A percentile compares a stretch with the other conserved stretches of the same genome.
phyloP scores from a whole-genome alignment of 2,797 vertebrate species.

The Phyllotis vaccarum region DNA sequence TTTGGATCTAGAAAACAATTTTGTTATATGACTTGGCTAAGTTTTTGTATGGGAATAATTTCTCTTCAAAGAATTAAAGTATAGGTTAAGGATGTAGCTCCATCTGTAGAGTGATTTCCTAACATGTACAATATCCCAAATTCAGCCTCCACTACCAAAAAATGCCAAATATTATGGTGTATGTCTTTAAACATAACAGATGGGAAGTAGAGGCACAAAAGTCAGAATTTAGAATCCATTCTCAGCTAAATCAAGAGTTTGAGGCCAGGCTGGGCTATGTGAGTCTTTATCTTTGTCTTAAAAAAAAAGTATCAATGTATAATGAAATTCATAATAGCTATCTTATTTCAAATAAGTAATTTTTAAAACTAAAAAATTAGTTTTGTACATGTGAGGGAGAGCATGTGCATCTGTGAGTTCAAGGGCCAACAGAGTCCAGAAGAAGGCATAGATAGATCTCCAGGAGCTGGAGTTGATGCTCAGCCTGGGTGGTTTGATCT shows the following conservation, averaged over 20 bases:
- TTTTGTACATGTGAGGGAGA: neutral
- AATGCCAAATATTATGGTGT: neutral
- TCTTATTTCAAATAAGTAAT: constrained; percentile 53
- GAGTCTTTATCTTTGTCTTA: neutral
- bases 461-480: neutral
- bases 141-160: neutral
- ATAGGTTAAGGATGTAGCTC: neutral
- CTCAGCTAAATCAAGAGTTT: neutral
- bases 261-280: neutral
- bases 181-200: neutral
- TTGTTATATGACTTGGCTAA: neutral
- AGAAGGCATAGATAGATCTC: neutral
- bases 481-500: neutral
- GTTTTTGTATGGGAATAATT: constrained; percentile 3
- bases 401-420: neutral
- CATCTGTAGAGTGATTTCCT: neutral
- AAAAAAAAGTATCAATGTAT: neutral
- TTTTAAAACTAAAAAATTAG: neutral
- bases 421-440: neutral
- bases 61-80: constrained; percentile 46
- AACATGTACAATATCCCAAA: neutral
- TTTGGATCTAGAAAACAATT: constrained; percentile 1
- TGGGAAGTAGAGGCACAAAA: neutral
- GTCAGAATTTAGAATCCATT: neutral
- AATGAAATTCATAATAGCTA: constrained; percentile 21